Base-by-base conservation (phyloP, 2,888 invertebrate species). In the Coleophora deauratella region DNA sequence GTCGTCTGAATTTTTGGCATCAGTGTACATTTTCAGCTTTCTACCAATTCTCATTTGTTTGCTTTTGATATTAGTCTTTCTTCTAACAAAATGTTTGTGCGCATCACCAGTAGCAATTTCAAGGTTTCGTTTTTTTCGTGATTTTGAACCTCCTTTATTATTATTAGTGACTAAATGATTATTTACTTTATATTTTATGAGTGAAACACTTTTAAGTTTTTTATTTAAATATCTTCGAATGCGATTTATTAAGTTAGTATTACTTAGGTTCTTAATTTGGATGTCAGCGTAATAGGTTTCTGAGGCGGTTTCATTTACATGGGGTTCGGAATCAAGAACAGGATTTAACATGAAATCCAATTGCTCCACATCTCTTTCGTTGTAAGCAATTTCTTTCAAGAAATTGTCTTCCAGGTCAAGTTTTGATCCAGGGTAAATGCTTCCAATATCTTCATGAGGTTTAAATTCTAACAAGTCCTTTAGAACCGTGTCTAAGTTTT, bases 401-500 rank as follows among this genome's bases (percentile, higher is more conserved):
- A 72, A 65, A 53, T 64, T 65, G 30, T 78, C 66, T 35, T 62
- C 57, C 30, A 73, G 44, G 46, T 76, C 68, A 34, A 85, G 59
- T 49, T 75, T 59, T 12, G 67, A 46, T 8, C 85, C 85, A 35
- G 85, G 84, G 59, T 80, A 82, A 32, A 46, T 41, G 47, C 72
- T 72, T 8, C 50, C 28, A 9, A 79, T 42, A 2, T 57, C 31
- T 55, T 82, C 80, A 35, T 57, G 43, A 2, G 41, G 40, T 49
- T 88, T 84, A 47, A 89, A 88, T 51, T 91, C 89, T 27, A 93
- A 72, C 10, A 94, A 72, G 51, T 91, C 89, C 60, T 87, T 89
- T 34, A 94, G 70, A 1, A 92, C 90, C 0, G 86, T 63, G 62
- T 94, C 93, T 36, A 94, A 75, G 54, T 93, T 93, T 78, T 96